phyloP scores from a whole-genome alignment of 1,140 invertebrate genomes.

The Drosophila asahinai region DNA sequence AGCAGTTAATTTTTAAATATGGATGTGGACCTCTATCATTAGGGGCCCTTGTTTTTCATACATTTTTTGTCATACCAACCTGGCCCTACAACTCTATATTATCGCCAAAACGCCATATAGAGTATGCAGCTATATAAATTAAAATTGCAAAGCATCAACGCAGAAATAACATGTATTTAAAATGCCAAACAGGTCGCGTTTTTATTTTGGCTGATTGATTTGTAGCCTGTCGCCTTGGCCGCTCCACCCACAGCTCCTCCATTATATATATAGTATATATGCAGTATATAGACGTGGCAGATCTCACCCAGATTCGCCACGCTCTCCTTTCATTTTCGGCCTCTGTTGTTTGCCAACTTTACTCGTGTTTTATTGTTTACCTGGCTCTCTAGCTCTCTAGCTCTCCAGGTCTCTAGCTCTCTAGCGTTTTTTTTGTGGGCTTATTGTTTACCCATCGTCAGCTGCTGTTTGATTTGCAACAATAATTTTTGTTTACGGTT shows the following conservation, averaged over 20 bases:
- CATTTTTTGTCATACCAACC: no score
- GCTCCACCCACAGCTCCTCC: slow-evolving; percentile 42
- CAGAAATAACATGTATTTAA: slow-evolving; percentile 36
- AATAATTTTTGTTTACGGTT: slow-evolving; percentile 60
- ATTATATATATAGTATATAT: background rate
- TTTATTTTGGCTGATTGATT: slow-evolving; percentile 68
- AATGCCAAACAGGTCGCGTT: slow-evolving; percentile 60
- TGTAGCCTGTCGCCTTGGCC: slow-evolving; percentile 53
- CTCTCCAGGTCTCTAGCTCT: slow-evolving; percentile 1
- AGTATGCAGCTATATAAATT: slow-evolving; percentile 5
- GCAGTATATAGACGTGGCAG: background rate
- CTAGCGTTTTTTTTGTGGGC: background rate
- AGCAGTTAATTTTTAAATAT: slow-evolving; percentile 9
- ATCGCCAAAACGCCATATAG: background rate
- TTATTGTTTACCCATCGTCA: slow-evolving; percentile 62
- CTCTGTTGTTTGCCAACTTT: slow-evolving; percentile 38
- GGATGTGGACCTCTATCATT: background rate
- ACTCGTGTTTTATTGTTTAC: slow-evolving; percentile 36
- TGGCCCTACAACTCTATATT: slow-evolving; percentile 1
- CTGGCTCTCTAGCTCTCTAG: slow-evolving; percentile 29
- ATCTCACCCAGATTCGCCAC: slow-evolving; percentile 48
- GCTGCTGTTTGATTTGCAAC: slow-evolving; percentile 65
- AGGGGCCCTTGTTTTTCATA: background rate
- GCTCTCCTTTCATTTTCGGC: slow-evolving; percentile 35
- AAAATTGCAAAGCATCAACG: slow-evolving; percentile 17